Evolutionary conservation across 2,113 vertebrate species (phyloP), one percentile per base, ranked within the genome.

Genomic region (Triplophysa rosa): DNA sequence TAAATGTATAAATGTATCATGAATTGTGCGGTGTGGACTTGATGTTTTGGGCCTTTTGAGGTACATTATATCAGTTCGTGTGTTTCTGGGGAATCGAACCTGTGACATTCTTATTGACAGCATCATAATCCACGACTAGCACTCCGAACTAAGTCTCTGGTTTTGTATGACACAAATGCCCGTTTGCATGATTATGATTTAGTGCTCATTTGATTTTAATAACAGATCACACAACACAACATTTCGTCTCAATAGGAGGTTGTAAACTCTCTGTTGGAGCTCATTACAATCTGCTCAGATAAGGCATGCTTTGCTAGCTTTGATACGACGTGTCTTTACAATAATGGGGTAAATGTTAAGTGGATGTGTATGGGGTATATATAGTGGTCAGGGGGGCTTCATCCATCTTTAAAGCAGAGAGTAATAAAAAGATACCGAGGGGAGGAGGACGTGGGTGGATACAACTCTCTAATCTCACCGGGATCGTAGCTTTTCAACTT

Each of bases 381-480:
- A 66, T 65, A 37, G 67, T 68, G 52, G 65, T 80, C 66, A 67
- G 72, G 67, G 71, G 33, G 33, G 33, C 49, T 52, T 80, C 78
- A 80, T 84, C 66, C 52, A 56, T 52, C 17, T 45, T 61, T 19
- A 74, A 62, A 47, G 8, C 52, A 72, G 29, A 23, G 29, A 72
- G 54, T 40, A 72, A 40, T 40, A 23, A 58, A 11, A 29, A 59
- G 19, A 40, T 23, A 72, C 12, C 4, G 10, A 56, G 19, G 19
- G 45, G 47, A 71, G 56, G 69, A 21, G n/a, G 56, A 13, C 19
- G 72, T 75, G 72, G 72, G 40, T 63, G 23, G 72, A 63, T 23
- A 49, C 58, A 47, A 16, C 10, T 68, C 76, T 78, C 21, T 78
- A 8, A 58, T 66, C 29, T 52, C 2, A 64, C n/a, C 3, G 5